Evolutionary conservation across 2,888 invertebrate genomes (phyloP).

Genomic region (Adelognathus sp.): DNA sequence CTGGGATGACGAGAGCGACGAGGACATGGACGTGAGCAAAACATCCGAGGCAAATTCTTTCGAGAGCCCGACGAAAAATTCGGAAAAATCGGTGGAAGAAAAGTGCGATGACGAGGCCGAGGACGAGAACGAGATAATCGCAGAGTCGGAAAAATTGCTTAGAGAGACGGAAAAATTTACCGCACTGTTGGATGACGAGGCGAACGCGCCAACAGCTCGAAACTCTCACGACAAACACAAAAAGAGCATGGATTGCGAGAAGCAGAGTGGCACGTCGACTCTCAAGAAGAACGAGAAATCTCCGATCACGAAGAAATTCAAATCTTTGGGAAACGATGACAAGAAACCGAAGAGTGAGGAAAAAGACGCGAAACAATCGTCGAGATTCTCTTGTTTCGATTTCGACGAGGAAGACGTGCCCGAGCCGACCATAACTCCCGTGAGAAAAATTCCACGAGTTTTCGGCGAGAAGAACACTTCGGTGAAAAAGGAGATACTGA

Average conservation of each 20-base stretch:
- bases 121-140: conserved; percentile 69
- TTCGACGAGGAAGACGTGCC: conserved; percentile 89
- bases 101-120: conserved; percentile 38
- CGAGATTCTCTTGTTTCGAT: conserved; percentile 88
- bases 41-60: conserved; percentile 57
- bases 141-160: conserved; percentile 73
- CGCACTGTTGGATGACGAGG: conserved; percentile 60
- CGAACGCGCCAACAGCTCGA: conserved; percentile 41
- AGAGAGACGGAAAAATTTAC: conserved; percentile 74
- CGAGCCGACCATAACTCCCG: conserved; percentile 82
- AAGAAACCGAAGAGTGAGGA: conserved; percentile 60
- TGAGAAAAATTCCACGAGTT: conserved; percentile 87
- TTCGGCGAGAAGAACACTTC: conserved; percentile 78
- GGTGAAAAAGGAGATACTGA: conserved; percentile 78
- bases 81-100: background rate
- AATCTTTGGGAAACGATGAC: conserved; percentile 54
- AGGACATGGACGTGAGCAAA: conserved; percentile 74
- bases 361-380: conserved; percentile 67
- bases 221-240: conserved; percentile 49
- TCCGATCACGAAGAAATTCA: conserved; percentile 50
- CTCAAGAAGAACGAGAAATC: conserved; percentile 49
- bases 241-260: conserved; percentile 41
- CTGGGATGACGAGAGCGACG: conserved; percentile 87
- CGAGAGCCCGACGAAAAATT: conserved; percentile 51
- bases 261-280: conserved; percentile 15